Evolutionary conservation across 2,888 invertebrate species (phyloP).

Genomic region (Noctua pronuba): DNA sequence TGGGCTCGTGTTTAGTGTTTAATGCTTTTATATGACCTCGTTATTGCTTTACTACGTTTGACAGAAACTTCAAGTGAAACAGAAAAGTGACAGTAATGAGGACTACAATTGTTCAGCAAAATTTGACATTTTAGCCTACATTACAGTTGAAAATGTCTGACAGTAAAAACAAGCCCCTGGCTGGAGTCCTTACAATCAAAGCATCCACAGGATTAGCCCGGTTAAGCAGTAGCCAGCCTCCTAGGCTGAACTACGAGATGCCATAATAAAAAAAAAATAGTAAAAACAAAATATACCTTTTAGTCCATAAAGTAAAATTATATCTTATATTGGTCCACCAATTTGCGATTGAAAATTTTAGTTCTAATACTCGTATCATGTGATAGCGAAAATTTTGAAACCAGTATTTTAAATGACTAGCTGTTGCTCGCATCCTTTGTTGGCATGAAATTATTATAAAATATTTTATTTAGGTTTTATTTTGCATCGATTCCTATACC

Average conservation of each 20-base stretch:
- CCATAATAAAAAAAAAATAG: too few relatives aligned
- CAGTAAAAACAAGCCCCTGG: neutral
- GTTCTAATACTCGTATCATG: too few relatives aligned
- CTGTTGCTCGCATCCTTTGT: too few relatives aligned
- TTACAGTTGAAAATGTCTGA: neutral
- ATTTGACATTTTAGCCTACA: neutral
- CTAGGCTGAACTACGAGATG: too few relatives aligned
- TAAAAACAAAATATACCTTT: neutral
- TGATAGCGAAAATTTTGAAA: too few relatives aligned
- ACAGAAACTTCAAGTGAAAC: neutral
- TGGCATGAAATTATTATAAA: too few relatives aligned
- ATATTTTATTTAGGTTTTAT: too few relatives aligned
- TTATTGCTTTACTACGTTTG: neutral
- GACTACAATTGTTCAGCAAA: neutral
- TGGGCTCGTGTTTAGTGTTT: conserved; percentile 48
- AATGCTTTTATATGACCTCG: neutral
- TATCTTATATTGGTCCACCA: neutral
- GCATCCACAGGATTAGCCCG: too few relatives aligned
- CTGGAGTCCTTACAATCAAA: too few relatives aligned
- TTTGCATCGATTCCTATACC: too few relatives aligned
- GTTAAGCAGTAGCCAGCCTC: too few relatives aligned
- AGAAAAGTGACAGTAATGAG: neutral
- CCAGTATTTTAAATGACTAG: neutral
- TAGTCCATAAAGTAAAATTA: neutral
- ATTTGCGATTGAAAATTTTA: neutral